Conservation (phyloP, 1,140 invertebrate genomes). For the Meloidogyne hapla region DNA sequence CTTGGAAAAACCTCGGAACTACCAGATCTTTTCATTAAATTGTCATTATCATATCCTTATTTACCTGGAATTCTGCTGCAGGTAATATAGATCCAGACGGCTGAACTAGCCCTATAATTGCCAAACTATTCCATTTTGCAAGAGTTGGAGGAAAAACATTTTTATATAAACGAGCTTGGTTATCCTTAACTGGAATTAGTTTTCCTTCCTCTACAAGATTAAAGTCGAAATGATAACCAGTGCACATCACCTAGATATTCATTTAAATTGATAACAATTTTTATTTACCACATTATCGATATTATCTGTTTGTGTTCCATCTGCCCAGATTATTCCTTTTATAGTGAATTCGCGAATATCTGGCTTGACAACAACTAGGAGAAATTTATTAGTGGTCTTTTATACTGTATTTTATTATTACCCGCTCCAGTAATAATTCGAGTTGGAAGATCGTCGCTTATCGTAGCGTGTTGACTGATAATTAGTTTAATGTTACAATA, state of each 20-base stretch:
- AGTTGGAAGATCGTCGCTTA: conserved; percentile 65
- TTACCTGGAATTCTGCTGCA: conserved; percentile 65
- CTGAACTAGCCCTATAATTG: conserved; percentile 67
- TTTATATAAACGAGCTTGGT: conserved; percentile 66
- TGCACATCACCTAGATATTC: background rate
- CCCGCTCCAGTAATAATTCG: conserved; percentile 63
- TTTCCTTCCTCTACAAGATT: conserved; percentile 36
- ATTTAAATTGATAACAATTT: conserved; percentile 31
- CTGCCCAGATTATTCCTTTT: conserved; percentile 64
- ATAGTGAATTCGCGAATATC: conserved; percentile 63
- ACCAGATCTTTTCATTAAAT: no score
- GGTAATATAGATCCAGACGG: conserved; percentile 67
- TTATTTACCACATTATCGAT: conserved; percentile 59
- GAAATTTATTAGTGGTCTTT: no score
- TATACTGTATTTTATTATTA: conserved; percentile 43
- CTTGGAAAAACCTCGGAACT: no score
- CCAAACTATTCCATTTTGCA: conserved; percentile 64
- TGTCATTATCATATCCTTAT: no score
- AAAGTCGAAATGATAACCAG: conserved; percentile 29
- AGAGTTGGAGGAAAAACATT: conserved; percentile 66
- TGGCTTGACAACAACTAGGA: conserved; percentile 56
- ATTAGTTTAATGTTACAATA: no score
- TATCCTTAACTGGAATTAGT: conserved; percentile 51
- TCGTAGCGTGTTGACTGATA: conserved; percentile 63
- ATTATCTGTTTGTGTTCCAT: conserved; percentile 56